These are phyloP conservation scores for Cerceris ruficornis DNA, from an alignment of 2,888 invertebrate species.

Conservation along the genomic window DNA sequence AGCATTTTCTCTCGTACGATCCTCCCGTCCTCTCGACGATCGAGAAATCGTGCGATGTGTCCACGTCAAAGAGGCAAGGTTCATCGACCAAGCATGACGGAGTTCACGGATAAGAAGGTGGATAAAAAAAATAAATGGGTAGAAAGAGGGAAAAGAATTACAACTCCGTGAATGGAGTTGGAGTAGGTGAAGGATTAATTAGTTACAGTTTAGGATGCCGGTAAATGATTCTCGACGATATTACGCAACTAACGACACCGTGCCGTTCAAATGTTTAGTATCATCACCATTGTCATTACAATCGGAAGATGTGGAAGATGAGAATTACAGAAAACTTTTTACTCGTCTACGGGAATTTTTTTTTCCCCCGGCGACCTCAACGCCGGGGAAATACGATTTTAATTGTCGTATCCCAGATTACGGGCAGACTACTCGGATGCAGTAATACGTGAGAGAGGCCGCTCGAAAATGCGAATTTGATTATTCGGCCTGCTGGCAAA, in stretches of 20 bases:
- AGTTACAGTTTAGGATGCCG: constrained; percentile 33
- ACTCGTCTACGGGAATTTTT: constrained; percentile 4
- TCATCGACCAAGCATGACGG: constrained; percentile 59
- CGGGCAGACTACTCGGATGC: constrained; percentile 18
- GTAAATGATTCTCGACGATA: not conserved
- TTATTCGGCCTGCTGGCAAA: constrained; percentile 10
- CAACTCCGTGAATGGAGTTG: constrained; percentile 20
- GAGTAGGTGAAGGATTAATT: constrained; percentile 49
- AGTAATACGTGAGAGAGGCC: constrained; percentile 24
- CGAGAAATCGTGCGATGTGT: constrained; percentile 29
- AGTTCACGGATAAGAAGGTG: constrained; percentile 1
- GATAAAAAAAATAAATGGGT: not conserved
- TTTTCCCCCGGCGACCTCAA: constrained; percentile 3
- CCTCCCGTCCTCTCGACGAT: not conserved
- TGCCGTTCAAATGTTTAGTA: not conserved
- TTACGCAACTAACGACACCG: constrained; percentile 6
- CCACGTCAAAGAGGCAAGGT: constrained; percentile 43
- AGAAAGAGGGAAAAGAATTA: constrained; percentile 30
- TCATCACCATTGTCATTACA: not conserved
- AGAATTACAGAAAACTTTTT: constrained; percentile 18
- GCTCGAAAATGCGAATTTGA: constrained; percentile 36
- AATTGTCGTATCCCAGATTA: constrained; percentile 37
- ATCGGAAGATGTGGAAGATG: not conserved
- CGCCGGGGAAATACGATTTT: constrained; percentile 45
- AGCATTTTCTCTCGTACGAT: constrained; percentile 5